Evolutionary conservation across 1,140 invertebrate species (phyloP).

Genomic region (Lethrus apterus): DNA sequence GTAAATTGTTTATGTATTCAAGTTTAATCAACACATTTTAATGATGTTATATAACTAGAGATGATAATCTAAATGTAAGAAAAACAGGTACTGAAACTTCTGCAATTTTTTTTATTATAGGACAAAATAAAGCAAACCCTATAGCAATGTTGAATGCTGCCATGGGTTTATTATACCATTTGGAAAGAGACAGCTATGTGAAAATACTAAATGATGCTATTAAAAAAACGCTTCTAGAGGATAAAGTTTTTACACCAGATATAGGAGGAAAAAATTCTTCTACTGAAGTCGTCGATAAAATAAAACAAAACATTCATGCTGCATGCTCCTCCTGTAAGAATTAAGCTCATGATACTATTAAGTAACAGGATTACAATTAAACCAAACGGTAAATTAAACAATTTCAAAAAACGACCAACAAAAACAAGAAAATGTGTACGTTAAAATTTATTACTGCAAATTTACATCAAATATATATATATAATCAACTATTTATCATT

Average conservation of each 20-base stretch:
- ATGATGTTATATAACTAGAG: neutral
- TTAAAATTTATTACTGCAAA: constrained; percentile 12
- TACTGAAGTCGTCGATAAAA: constrained; percentile 24
- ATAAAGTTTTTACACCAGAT: constrained; percentile 68
- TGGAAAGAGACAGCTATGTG: constrained; percentile 74
- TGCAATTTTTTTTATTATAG: constrained; percentile 17
- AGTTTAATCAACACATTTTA: neutral
- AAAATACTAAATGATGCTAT: constrained; percentile 67
- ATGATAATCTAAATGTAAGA: too few species aligned
- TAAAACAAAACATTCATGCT: constrained; percentile 21
- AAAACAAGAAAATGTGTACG: constrained; percentile 8
- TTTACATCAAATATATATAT: constrained; percentile 13
- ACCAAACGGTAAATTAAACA: neutral
- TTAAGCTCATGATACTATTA: neutral
- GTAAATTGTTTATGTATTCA: too few species aligned
- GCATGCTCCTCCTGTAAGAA: neutral
- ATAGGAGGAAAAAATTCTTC: constrained; percentile 26
- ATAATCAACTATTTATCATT: too few species aligned
- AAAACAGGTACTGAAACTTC: too few species aligned
- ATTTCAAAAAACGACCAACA: neutral
- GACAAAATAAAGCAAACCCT: constrained; percentile 87
- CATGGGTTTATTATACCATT: constrained; percentile 85
- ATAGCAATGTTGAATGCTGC: constrained; percentile 89
- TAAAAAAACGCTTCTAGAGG: constrained; percentile 70
- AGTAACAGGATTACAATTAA: neutral